These are phyloP conservation scores for Drosophila biarmipes DNA, from an alignment of 1,140 invertebrate species.

Conservation along the genomic window DNA sequence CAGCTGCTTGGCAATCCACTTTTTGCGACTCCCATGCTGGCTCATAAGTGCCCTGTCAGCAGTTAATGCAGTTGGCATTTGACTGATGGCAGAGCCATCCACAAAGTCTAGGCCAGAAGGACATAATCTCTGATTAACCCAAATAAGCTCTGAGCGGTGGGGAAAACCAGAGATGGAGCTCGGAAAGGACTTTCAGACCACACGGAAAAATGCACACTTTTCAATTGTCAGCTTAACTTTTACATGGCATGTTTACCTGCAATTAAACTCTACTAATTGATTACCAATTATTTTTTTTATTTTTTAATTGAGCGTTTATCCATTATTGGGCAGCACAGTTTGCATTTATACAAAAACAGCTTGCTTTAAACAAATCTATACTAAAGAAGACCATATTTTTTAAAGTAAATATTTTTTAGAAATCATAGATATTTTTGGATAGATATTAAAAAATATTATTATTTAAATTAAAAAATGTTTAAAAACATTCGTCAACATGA, in stretches of 20 bases:
- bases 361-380: too few relatives aligned
- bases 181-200: too few relatives aligned
- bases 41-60: slow-evolving; percentile 25
- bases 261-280: not conserved
- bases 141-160: slow-evolving; percentile 18
- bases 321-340: too few relatives aligned
- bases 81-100: slow-evolving; percentile 20
- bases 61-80: slow-evolving; percentile 39
- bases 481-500: too few relatives aligned
- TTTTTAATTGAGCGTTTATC: not conserved
- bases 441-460: too few relatives aligned
- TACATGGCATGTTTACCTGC: not conserved
- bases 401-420: too few relatives aligned
- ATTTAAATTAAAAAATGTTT: too few relatives aligned
- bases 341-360: too few relatives aligned
- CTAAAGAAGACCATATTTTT: too few relatives aligned
- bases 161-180: not conserved
- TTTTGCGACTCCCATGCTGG: not conserved
- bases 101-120: slow-evolving; percentile 22
- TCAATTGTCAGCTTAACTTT: not conserved
- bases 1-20: not conserved
- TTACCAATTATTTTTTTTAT: not conserved
- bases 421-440: too few relatives aligned
- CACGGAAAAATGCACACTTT: not conserved
- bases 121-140: slow-evolving; percentile 34